A percentile compares a stretch with the other conserved stretches of the same genome.
These are phyloP conservation scores for Rostratula benghalensis DNA, from an alignment of 2,113 vertebrate genomes.

Conservation along the genomic window DNA sequence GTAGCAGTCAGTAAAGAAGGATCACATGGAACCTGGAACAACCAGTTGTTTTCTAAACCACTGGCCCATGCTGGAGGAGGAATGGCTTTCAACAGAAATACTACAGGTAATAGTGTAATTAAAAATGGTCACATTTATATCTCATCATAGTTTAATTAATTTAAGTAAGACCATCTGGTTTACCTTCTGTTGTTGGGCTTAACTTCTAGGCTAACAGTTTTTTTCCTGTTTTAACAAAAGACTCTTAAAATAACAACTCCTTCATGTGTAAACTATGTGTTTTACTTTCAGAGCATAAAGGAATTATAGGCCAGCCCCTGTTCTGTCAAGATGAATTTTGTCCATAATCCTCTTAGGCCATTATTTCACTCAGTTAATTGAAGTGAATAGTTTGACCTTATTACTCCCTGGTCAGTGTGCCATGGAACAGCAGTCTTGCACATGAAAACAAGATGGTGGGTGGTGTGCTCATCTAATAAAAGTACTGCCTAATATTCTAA, in stretches of 20 bases:
- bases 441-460: neutral
- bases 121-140: neutral
- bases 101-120: constrained; percentile 72
- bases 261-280: neutral
- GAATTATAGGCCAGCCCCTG: neutral
- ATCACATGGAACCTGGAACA: constrained; percentile 81
- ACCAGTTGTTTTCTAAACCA: constrained; percentile 74
- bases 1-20: constrained; percentile 76
- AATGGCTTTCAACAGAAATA: constrained; percentile 78
- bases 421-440: neutral
- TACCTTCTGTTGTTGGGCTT: neutral
- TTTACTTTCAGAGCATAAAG: neutral
- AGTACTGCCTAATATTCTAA: neutral
- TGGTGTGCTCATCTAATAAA: neutral
- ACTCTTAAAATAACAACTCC: neutral
- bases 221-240: neutral
- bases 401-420: neutral
- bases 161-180: neutral
- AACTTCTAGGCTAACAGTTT: neutral
- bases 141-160: neutral
- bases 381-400: neutral
- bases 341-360: neutral
- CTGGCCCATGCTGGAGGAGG: constrained; percentile 77
- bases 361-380: neutral
- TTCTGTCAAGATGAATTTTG: neutral